A percentile compares a stretch with the other conserved stretches of the same genome.
phyloP scores from a whole-genome alignment of 2,113 vertebrate genomes.

The Lates calcarifer region DNA sequence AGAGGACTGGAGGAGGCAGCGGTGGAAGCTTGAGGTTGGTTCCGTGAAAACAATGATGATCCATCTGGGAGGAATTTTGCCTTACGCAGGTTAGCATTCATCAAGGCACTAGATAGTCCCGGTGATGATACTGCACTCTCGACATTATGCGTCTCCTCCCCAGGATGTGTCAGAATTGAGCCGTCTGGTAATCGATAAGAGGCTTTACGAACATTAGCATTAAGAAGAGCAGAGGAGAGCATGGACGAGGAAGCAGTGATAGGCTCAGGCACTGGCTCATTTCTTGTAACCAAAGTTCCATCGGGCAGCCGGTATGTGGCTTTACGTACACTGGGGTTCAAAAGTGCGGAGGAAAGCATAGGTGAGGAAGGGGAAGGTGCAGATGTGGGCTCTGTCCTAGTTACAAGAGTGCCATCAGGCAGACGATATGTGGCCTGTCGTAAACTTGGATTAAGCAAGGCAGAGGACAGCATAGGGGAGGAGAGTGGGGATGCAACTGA shows the following conservation, averaged over 20 bases:
- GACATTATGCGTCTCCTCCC: conserved; percentile 40
- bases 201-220: conserved; percentile 67
- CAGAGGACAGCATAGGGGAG: conserved; percentile 72
- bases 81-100: conserved; percentile 71
- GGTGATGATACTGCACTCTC: conserved; percentile 50
- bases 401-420: conserved; percentile 73
- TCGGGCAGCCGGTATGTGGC: conserved; percentile 68
- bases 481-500: conserved; percentile 41
- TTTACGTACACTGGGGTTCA: conserved; percentile 62
- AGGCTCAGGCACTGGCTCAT: conserved; percentile 45
- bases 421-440: conserved; percentile 72
- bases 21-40: conserved; percentile 57
- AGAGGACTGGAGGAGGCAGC: conserved; percentile 57
- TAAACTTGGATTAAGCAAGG: conserved; percentile 70
- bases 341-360: conserved; percentile 71
- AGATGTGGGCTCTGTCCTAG: conserved; percentile 61
- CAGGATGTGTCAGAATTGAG: conserved; percentile 61
- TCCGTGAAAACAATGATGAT: conserved; percentile 68
- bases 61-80: conserved; percentile 72
- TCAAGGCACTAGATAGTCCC: conserved; percentile 65
- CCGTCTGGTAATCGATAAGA: conserved; percentile 74
- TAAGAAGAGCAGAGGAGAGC: conserved; percentile 76
- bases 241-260: conserved; percentile 50
- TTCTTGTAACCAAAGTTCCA: conserved; percentile 62
- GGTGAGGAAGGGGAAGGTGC: conserved; percentile 49